Percentiles rank a stretch among this genome's conserved stretches.
These are phyloP conservation scores for Bugula neritina DNA, from an alignment of 2,888 invertebrate genomes.

Conservation along the genomic window DNA sequence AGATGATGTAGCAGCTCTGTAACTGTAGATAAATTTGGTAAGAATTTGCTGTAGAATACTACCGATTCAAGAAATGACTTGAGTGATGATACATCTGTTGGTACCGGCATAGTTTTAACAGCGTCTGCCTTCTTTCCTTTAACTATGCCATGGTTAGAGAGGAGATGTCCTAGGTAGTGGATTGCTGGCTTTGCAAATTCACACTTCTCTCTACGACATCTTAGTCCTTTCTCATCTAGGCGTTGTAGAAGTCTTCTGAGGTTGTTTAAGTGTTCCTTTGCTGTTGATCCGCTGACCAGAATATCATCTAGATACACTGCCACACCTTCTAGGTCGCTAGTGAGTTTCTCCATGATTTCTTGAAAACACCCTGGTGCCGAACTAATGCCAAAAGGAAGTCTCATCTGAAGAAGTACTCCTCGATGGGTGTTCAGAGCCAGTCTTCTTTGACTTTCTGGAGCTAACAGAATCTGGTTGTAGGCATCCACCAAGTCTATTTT, in stretches of 20 bases:
- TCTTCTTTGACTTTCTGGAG: conserved; percentile 30
- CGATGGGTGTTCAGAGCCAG: conserved; percentile 30
- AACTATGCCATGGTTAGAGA: background rate
- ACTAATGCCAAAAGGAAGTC: conserved; percentile 34
- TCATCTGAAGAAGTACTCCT: conserved; percentile 34
- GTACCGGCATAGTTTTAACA: conserved; percentile 27
- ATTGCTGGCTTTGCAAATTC: conserved; percentile 28
- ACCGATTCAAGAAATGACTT: conserved; percentile 30
- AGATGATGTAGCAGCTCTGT: conserved; percentile 30
- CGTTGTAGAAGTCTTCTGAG: conserved; percentile 31
- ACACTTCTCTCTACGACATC: conserved; percentile 27
- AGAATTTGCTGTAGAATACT: conserved; percentile 30
- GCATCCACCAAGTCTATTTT: conserved; percentile 35
- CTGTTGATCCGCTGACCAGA: conserved; percentile 32
- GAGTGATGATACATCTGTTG: conserved; percentile 27
- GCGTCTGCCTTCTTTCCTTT: conserved; percentile 1
- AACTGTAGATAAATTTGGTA: conserved; percentile 29
- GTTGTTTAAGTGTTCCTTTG: conserved; percentile 32
- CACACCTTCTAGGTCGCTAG: conserved; percentile 33
- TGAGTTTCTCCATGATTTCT: conserved; percentile 34
- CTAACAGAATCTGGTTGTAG: conserved; percentile 31
- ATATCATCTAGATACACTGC: conserved; percentile 36
- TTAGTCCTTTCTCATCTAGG: conserved; percentile 29
- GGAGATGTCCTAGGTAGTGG: conserved; percentile 26
- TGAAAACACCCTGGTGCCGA: conserved; percentile 35